Base-by-base conservation (phyloP, 2,113 vertebrate genomes). In the Arothron firmamentum region DNA sequence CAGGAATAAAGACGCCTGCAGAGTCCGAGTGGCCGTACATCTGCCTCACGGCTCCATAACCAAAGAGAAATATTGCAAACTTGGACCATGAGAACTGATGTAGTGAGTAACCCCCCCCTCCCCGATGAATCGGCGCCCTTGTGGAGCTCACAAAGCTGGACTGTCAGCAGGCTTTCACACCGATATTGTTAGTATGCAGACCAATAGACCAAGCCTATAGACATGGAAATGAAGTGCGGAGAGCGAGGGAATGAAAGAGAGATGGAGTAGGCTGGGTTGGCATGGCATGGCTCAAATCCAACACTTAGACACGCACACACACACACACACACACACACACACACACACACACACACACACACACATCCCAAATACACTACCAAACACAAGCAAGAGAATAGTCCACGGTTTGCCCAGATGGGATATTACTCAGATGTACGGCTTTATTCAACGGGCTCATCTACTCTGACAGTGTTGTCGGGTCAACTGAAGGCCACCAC, bases 181-280 rank as follows among this genome's bases (percentile, higher is more conserved):
- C 82, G 83, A 90, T 90, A 83, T 90, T 83, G 92, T 95, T 93
- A 92, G 92, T 93, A 94, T 94, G 91, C 93, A 92, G 88, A 85
- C 84, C 87, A 88, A 77, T 86, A 79, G 87, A 81, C 89, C 80
- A 75, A 78, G 85, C 82, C 92, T 91, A 91, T 93, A 92, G 91
- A 93, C 88, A 94, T 94, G 93, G 89, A 93, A 95, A 94, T 94
- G 81, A 83, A 70, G 89, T 86, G 81, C 82, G 79, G 90, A 90
- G 80, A 78, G 76, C 54, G 79, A 77, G 75, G 67, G 76, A 74
- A 80, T 80, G 70, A 72, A 74, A 77, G 83, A 74, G 85, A 82
- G 84, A 84, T 91, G 90, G 92, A 93, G 90, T 92, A 88, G 90
- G 90, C 91, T 92, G 88, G 89, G 85, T 78, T 90, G 88, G 84